phyloP scores from a whole-genome alignment of 2,113 vertebrate species.

The Cnemophilus loriae region DNA sequence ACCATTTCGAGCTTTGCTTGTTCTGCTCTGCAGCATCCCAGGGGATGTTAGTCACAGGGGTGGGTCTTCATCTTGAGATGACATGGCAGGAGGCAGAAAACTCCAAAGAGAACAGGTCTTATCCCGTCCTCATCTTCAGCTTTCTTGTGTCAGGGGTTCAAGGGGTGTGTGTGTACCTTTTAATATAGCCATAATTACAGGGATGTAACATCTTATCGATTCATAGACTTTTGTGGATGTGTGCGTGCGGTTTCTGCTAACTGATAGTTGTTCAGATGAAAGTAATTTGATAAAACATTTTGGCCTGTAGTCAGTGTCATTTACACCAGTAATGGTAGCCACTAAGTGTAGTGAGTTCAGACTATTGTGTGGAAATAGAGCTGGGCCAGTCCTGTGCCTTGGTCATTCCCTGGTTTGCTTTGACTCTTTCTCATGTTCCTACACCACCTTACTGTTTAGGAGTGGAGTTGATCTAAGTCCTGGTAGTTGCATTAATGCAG shows the following conservation, averaged over 20 bases:
- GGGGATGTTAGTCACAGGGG: conserved; percentile 47
- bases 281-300: conserved; percentile 36
- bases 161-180: background rate
- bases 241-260: background rate
- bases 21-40: conserved; percentile 15
- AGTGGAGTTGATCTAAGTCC: background rate
- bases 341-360: background rate
- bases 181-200: background rate
- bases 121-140: background rate
- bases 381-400: background rate
- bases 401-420: background rate
- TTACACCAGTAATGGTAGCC: background rate
- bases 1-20: background rate
- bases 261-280: conserved; percentile 29
- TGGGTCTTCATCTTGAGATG: conserved; percentile 19
- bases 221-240: background rate
- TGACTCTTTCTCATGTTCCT: background rate
- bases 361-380: background rate
- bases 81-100: background rate
- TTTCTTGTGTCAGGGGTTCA: background rate
- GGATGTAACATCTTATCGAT: background rate
- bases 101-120: conserved; percentile 11
- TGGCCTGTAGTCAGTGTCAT: background rate
- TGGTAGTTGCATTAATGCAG: background rate
- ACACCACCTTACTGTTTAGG: background rate